Conservation (phyloP, 2,888 invertebrate genomes). For the Bombylius discolor region DNA sequence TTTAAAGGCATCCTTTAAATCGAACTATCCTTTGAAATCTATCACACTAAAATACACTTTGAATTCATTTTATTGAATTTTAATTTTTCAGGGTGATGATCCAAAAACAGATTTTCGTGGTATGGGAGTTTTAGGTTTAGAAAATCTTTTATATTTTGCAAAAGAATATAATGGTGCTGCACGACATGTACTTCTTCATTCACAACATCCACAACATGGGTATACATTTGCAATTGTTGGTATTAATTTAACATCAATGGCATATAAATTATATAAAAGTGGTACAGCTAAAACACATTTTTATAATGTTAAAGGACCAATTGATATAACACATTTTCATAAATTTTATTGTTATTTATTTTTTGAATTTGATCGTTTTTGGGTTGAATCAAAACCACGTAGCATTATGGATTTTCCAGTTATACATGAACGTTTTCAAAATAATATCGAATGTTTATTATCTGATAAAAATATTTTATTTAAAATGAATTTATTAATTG, state of each 20-base stretch:
- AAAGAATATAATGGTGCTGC: slow-evolving; percentile 67
- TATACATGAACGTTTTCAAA: slow-evolving; percentile 76
- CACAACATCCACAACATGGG: slow-evolving; percentile 77
- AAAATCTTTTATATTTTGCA: slow-evolving; percentile 81
- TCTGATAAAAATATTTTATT: slow-evolving; percentile 58
- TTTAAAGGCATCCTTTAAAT: no score
- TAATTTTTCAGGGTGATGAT: slow-evolving; percentile 64
- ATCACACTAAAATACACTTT: not conserved
- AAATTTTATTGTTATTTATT: slow-evolving; percentile 88
- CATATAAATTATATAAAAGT: slow-evolving; percentile 63
- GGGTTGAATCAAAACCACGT: slow-evolving; percentile 81
- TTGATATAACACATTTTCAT: slow-evolving; percentile 68
- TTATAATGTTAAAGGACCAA: slow-evolving; percentile 63
- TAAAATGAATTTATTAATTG: slow-evolving; percentile 66
- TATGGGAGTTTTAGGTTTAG: slow-evolving; percentile 89
- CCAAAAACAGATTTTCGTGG: slow-evolving; percentile 97
- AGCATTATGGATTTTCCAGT: slow-evolving; percentile 93
- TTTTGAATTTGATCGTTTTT: slow-evolving; percentile 87
- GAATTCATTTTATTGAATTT: slow-evolving; percentile 1
- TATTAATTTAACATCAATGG: slow-evolving; percentile 89
- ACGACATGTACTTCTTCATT: slow-evolving; percentile 71
- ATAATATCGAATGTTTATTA: slow-evolving; percentile 51
- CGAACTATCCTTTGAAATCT: not conserved
- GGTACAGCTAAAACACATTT: slow-evolving; percentile 82
- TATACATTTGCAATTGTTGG: slow-evolving; percentile 86